Base-by-base conservation (phyloP, 2,113 vertebrate genomes). In the Crotalus viridis region DNA sequence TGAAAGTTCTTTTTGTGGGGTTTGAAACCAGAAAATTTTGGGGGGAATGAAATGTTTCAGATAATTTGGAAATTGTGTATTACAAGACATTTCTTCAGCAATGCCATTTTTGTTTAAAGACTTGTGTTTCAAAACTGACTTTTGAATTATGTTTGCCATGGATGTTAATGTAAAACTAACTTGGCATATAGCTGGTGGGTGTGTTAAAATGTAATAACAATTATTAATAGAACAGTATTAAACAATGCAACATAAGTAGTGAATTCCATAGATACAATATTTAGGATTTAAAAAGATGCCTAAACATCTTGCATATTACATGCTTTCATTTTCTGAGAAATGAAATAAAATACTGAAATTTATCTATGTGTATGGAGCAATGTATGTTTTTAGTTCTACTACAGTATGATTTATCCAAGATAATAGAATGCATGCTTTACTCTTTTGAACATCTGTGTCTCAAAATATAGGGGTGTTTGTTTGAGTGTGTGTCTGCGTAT, bases 101-200 rank as follows among this genome's bases (percentile, higher is more conserved):
- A 89, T 46, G 56, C 9, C 39, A 54, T 89, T 90, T 92, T 26
- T 22, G 54, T 94, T 95, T 81, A 95, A 92, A 95, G 24, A 55
- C 8, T 3, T 81, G 22, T 52, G 94, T 2, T 74, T 3, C 43
- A 87, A n/a, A 88, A 4, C 0, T 59, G 1, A 56, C 8, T 89
- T 93, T 90, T 91, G 4, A 24, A 6, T 91, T 93, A 92, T 15
- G 94, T 46, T 93, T 95, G 61, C 64, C 81, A 48, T 94, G 91
- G 55, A 0, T 9, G 52, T 87, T 17, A 55, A 15, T 24, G 0
- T 10, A 7, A 33, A 55, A 92, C 74, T 91, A 61, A 54, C 19
- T 33, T 90, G 28, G 2, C 51, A 91, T 54, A n/a, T 52, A 33
- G 0, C 26, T n/a, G 3, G 28, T 51, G n/a, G 17, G 46, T 22